Percentiles rank a stretch among this genome's conserved stretches.
Conservation (phyloP, 2,113 vertebrate species). For the Tauraco erythrolophus region DNA sequence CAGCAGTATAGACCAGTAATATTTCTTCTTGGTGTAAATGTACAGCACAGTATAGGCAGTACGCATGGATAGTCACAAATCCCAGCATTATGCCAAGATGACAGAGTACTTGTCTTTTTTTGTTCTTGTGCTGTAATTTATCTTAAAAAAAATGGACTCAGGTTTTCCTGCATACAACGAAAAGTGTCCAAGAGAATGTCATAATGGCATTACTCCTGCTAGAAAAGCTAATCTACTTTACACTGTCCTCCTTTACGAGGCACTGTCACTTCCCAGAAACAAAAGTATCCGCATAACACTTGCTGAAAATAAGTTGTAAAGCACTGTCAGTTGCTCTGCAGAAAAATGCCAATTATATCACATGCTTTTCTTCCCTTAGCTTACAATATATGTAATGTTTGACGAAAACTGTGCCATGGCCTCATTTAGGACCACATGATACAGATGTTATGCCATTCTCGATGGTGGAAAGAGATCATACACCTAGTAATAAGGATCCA, state of each 20-base stretch:
- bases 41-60: constrained; percentile 4
- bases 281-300: constrained; percentile 23
- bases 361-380: background rate
- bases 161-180: constrained; percentile 27
- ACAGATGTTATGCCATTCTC: background rate
- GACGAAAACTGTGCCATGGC: constrained; percentile 24
- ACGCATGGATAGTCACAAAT: constrained; percentile 48
- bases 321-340: constrained; percentile 48
- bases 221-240: constrained; percentile 67
- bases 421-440: background rate
- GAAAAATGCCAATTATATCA: constrained; percentile 53
- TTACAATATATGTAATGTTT: background rate
- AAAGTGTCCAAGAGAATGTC: constrained; percentile 60
- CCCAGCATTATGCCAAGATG: constrained; percentile 69
- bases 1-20: background rate
- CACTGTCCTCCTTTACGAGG: constrained; percentile 56
- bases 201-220: constrained; percentile 64
- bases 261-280: constrained; percentile 63
- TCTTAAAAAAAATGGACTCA: constrained; percentile 59
- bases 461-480: background rate
- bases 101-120: constrained; percentile 73
- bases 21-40: constrained; percentile 46
- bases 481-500: background rate
- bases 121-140: constrained; percentile 63
- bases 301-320: constrained; percentile 65